These are phyloP conservation scores for Tyrannus savana DNA, from an alignment of 2,113 vertebrate genomes.

Conservation along the genomic window DNA sequence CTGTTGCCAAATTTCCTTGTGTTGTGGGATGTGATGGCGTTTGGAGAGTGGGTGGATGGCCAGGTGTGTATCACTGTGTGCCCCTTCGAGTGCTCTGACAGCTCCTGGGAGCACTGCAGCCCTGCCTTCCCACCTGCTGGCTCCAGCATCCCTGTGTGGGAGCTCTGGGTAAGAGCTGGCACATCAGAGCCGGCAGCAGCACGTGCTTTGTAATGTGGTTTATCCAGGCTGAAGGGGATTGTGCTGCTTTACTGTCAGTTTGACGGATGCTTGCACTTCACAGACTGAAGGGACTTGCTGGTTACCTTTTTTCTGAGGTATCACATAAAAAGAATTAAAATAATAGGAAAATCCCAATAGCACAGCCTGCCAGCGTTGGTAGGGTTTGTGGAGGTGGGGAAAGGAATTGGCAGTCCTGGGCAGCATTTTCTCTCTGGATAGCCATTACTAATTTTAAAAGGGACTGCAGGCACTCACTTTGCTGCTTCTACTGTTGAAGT, in stretches of 20 bases:
- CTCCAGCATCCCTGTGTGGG: fast-evolving
- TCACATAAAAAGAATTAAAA: background rate
- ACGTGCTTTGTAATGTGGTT: fast-evolving
- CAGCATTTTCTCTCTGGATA: background rate
- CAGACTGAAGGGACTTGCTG: background rate
- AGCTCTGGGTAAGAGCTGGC: background rate
- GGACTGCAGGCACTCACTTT: background rate
- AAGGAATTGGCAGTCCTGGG: background rate
- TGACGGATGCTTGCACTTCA: background rate
- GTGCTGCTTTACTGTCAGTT: background rate
- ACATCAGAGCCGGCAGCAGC: fast-evolving
- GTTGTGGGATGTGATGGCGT: fast-evolving
- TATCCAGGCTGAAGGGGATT: background rate
- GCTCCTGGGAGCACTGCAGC: background rate
- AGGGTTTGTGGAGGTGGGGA: background rate
- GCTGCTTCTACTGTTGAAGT: background rate
- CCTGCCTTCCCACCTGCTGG: background rate
- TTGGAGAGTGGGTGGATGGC: background rate
- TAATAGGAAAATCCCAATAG: background rate
- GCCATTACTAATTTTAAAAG: background rate
- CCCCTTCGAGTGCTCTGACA: background rate
- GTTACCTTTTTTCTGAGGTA: background rate
- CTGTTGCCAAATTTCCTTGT: background rate
- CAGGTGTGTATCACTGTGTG: fast-evolving
- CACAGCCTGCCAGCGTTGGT: background rate